phyloP scores from a whole-genome alignment of 2,888 invertebrate species.

The Cordilura impudica region DNA sequence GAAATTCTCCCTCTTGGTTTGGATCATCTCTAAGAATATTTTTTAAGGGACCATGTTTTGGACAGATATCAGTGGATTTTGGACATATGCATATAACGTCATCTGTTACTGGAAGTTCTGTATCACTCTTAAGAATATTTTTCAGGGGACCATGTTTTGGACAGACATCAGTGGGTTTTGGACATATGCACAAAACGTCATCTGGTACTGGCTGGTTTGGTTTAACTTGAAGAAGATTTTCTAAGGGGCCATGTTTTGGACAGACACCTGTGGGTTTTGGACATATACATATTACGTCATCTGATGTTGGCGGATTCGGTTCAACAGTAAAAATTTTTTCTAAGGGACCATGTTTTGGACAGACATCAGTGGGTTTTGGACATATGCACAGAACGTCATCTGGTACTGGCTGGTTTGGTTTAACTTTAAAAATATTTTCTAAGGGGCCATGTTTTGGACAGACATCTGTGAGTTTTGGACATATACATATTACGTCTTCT shows the following conservation, averaged over 20 bases:
- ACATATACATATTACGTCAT: background rate
- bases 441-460: background rate
- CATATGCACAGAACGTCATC: background rate
- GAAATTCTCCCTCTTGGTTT: background rate
- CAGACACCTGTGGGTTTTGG: background rate
- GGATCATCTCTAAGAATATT: too few relatives aligned
- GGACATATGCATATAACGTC: background rate
- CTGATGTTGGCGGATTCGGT: too few relatives aligned
- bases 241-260: background rate
- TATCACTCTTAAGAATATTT: background rate
- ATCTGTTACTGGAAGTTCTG: too few relatives aligned
- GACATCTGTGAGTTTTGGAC: background rate
- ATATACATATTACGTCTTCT: background rate
- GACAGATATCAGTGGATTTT: background rate
- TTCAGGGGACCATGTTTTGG: background rate
- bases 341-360: background rate
- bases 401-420: background rate
- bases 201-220: too few relatives aligned
- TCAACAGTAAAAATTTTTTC: background rate
- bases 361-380: background rate
- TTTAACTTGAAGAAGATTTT: background rate
- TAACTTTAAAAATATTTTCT: background rate
- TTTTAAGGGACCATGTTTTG: background rate
- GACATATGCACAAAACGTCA: background rate
- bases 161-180: background rate